phyloP scores from a whole-genome alignment of 2,113 vertebrate species.

The Siniperca chuatsi region DNA sequence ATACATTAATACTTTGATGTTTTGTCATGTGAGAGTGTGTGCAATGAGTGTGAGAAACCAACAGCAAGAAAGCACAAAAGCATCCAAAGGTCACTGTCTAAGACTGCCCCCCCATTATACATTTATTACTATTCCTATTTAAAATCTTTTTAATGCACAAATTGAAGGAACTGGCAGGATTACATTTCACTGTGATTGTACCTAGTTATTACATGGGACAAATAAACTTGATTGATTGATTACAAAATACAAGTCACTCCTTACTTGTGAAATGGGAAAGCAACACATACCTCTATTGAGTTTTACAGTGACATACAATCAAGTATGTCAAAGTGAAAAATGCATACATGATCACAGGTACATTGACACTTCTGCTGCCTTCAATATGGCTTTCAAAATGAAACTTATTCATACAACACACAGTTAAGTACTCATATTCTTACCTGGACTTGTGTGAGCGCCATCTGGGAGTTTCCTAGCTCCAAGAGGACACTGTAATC shows the following conservation, averaged over 20 bases:
- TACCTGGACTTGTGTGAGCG: slow-evolving; percentile 77
- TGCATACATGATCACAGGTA: not conserved
- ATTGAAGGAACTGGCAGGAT: no score
- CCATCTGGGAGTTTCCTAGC: slow-evolving; percentile 68
- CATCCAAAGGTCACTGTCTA: not conserved
- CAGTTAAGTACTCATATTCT: not conserved
- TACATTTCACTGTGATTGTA: no score
- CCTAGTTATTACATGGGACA: no score
- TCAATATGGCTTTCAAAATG: not conserved
- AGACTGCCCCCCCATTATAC: no score
- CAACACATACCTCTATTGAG: not conserved
- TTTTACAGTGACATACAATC: not conserved
- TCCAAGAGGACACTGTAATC: slow-evolving; percentile 31
- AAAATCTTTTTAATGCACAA: no score
- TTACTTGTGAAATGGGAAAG: not conserved
- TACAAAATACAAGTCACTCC: not conserved
- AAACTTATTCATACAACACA: not conserved
- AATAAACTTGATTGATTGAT: no score
- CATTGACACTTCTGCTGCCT: not conserved
- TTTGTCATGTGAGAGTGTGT: slow-evolving; percentile 28
- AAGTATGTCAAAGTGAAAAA: not conserved
- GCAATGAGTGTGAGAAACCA: not conserved
- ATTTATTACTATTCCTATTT: no score
- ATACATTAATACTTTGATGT: slow-evolving; percentile 37
- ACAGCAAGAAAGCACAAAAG: not conserved